Percentiles rank a stretch among this genome's conserved stretches.
phyloP scores from a whole-genome alignment of 2,797 vertebrate genomes.

The Anguilla megastoma region DNA sequence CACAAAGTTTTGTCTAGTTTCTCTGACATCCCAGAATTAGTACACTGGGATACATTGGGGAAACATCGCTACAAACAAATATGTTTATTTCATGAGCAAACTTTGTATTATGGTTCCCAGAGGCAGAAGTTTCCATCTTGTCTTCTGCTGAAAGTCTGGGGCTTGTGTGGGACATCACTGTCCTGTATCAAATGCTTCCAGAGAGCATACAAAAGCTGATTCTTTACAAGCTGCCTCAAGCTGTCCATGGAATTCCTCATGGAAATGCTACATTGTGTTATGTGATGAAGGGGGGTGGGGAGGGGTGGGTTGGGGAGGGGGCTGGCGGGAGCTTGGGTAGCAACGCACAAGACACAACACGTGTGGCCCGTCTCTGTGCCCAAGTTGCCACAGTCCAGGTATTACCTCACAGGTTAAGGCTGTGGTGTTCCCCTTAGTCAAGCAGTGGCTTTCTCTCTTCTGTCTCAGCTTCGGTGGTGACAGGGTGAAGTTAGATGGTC shows the following conservation, averaged over 20 bases:
- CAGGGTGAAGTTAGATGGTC: background rate
- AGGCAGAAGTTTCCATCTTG: background rate
- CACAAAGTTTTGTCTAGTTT: slow-evolving; percentile 1
- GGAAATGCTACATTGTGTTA: slow-evolving; percentile 58
- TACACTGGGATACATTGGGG: background rate
- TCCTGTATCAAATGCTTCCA: slow-evolving; percentile 18
- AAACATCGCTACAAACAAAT: background rate
- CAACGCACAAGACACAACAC: background rate
- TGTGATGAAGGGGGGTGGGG: slow-evolving; percentile 32
- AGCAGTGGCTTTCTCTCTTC: background rate
- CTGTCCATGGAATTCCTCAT: slow-evolving; percentile 20
- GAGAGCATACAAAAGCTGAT: slow-evolving; percentile 21
- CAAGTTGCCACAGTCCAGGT: background rate
- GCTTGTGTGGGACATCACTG: background rate
- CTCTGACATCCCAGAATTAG: background rate
- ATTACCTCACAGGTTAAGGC: background rate
- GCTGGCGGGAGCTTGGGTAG: slow-evolving; percentile 16
- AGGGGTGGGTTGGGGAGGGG: slow-evolving; percentile 18
- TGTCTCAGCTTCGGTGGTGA: background rate
- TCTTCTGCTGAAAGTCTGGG: slow-evolving; percentile 17
- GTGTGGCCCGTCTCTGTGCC: background rate
- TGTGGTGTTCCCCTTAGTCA: background rate
- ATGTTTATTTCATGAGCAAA: slow-evolving; percentile 4
- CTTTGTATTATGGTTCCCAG: background rate
- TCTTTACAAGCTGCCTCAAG: slow-evolving; percentile 6